Percentiles rank a stretch among this genome's conserved stretches.
These are phyloP conservation scores for Lethenteron reissneri DNA, from an alignment of 2,113 vertebrate genomes.

Conservation along the genomic window DNA sequence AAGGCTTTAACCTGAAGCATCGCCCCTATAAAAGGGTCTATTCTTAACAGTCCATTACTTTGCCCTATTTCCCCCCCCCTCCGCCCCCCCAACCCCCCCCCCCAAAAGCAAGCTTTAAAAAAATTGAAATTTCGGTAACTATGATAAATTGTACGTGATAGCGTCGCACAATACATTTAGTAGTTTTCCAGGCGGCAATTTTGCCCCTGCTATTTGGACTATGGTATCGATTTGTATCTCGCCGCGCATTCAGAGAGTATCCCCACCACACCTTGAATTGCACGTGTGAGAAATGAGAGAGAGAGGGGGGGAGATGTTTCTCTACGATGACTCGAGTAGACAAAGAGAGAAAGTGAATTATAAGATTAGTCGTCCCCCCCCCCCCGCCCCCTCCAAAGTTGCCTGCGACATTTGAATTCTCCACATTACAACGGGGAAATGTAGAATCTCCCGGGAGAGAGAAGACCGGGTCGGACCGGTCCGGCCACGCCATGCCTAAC, in stretches of 20 bases:
- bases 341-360: background rate
- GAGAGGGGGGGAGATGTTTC: background rate
- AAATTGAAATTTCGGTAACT: slow-evolving; percentile 4
- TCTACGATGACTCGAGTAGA: background rate
- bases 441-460: too few species aligned
- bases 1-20: background rate
- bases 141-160: slow-evolving; percentile 2
- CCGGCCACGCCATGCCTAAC: too few species aligned
- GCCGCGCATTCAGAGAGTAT: slow-evolving; percentile 15
- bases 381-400: slow-evolving; percentile 41
- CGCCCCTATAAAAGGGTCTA: background rate
- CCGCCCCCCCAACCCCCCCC: too few species aligned
- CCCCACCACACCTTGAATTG: slow-evolving; percentile 16
- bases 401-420: slow-evolving; percentile 95
- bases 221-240: slow-evolving; percentile 1
- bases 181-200: background rate
- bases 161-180: background rate
- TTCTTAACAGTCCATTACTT: slow-evolving; percentile 4
- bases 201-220: background rate
- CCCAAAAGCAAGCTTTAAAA: background rate
- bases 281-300: slow-evolving; percentile 6
- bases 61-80: background rate
- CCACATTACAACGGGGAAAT: slow-evolving; percentile 21
- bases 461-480: too few species aligned
- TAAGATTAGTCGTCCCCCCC: slow-evolving; percentile 9